Evolutionary conservation across 1,140 invertebrate species (phyloP).

Genomic region (Tetragnatha versicolor): DNA sequence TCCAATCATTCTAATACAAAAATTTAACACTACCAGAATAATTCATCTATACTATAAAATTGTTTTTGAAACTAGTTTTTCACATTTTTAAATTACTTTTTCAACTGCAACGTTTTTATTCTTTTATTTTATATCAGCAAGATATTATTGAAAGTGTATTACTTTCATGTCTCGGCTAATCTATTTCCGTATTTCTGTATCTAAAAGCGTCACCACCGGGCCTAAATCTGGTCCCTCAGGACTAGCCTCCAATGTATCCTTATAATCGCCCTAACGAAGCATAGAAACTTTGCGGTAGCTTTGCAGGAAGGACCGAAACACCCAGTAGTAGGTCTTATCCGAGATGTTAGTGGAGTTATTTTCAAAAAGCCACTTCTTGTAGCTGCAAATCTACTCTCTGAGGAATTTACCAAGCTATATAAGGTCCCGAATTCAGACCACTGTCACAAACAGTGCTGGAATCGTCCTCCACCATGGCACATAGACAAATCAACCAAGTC

Average conservation of each 20-base stretch:
- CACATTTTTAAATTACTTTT: too few species aligned
- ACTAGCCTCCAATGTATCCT: neutral
- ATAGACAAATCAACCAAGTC: slow-evolving; percentile 18
- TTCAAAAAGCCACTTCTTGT: neutral
- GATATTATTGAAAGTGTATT: too few species aligned
- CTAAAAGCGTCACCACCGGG: neutral
- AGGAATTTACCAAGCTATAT: slow-evolving; percentile 6
- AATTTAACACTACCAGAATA: too few species aligned
- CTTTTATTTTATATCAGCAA: too few species aligned
- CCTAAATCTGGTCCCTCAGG: neutral
- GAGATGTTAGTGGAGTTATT: neutral
- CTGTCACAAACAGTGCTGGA: neutral
- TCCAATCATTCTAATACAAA: too few species aligned
- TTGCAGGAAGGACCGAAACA: neutral
- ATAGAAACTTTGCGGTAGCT: neutral
- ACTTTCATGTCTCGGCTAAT: too few species aligned
- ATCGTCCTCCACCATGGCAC: neutral
- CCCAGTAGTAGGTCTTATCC: neutral
- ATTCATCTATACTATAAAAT: too few species aligned
- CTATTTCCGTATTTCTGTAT: neutral
- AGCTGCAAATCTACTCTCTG: neutral
- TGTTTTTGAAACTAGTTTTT: too few species aligned
- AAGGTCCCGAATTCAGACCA: neutral
- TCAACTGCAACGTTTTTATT: too few species aligned
- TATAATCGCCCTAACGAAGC: slow-evolving; percentile 30